Evolutionary conservation across 2,113 vertebrate genomes (phyloP).

Genomic region (Apistogramma diplotaenia): DNA sequence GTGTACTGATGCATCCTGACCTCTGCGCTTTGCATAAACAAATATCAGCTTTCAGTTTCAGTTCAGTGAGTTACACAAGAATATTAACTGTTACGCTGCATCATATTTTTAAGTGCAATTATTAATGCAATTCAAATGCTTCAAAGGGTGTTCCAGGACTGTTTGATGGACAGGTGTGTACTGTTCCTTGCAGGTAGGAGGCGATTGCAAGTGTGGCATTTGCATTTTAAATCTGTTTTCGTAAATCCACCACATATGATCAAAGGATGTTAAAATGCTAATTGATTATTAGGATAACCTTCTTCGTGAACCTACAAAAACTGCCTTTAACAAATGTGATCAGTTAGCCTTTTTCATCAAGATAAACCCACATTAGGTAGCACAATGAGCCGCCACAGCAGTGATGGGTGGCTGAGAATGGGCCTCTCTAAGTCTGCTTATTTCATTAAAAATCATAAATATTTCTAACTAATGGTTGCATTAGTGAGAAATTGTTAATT

Average conservation of each 20-base stretch:
- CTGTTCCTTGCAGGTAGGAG: background rate
- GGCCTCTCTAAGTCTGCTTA: background rate
- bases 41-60: too few relatives aligned
- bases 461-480: background rate
- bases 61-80: too few relatives aligned
- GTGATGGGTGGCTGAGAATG: background rate
- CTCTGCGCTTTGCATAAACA: too few relatives aligned
- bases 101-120: too few relatives aligned
- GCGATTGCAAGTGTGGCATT: background rate
- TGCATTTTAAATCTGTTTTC: background rate
- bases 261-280: background rate
- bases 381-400: background rate
- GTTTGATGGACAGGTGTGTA: too few relatives aligned
- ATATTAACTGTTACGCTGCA: too few relatives aligned
- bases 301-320: background rate
- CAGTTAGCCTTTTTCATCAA: background rate
- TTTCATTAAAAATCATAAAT: background rate
- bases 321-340: background rate
- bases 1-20: too few relatives aligned
- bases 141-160: too few relatives aligned
- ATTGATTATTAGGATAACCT: background rate
- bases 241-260: background rate
- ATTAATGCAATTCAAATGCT: too few relatives aligned
- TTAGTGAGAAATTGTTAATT: background rate
- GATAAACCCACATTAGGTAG: background rate